These are phyloP conservation scores for Chelidonichthys spinosus DNA, from an alignment of 2,797 vertebrate genomes.

Conservation along the genomic window DNA sequence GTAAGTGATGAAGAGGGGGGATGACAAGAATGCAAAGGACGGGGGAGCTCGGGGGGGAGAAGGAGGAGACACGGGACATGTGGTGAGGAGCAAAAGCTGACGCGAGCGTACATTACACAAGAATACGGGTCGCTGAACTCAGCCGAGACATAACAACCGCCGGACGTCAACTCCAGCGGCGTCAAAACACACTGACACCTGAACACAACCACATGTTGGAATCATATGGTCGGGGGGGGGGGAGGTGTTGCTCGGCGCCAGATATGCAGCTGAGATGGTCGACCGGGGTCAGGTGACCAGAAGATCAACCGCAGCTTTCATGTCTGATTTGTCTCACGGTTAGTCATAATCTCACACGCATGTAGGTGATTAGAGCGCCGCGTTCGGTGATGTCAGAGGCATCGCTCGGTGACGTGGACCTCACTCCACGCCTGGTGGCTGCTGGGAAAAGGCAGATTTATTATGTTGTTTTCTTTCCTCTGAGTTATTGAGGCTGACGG, in stretches of 20 bases:
- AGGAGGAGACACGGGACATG: background rate
- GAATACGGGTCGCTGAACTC: slow-evolving; percentile 18
- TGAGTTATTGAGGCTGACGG: background rate
- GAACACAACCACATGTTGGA: slow-evolving; percentile 69
- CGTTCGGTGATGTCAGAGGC: slow-evolving; percentile 39
- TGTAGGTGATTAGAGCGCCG: slow-evolving; percentile 38
- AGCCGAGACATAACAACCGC: slow-evolving; percentile 51
- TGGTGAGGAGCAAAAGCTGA: slow-evolving; percentile 28
- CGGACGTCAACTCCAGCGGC: slow-evolving; percentile 15
- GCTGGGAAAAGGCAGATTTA: slow-evolving; percentile 40
- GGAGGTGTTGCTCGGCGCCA: background rate
- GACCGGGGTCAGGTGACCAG: slow-evolving; percentile 28
- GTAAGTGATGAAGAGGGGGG: background rate
- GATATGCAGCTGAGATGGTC: slow-evolving; percentile 21
- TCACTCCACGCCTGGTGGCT: slow-evolving; percentile 16
- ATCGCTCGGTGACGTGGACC: slow-evolving; percentile 36
- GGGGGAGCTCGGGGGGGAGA: background rate
- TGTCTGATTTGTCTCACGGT: slow-evolving; percentile 60
- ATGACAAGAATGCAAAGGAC: background rate
- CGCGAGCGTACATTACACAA: background rate
- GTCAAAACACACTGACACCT: slow-evolving; percentile 57
- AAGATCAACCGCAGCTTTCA: slow-evolving; percentile 52
- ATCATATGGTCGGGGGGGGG: background rate
- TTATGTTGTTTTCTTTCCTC: slow-evolving; percentile 51
- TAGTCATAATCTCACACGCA: slow-evolving; percentile 40